These are phyloP conservation scores for Archaeoteleia sp. DNA, from an alignment of 2,888 invertebrate genomes.

Conservation along the genomic window DNA sequence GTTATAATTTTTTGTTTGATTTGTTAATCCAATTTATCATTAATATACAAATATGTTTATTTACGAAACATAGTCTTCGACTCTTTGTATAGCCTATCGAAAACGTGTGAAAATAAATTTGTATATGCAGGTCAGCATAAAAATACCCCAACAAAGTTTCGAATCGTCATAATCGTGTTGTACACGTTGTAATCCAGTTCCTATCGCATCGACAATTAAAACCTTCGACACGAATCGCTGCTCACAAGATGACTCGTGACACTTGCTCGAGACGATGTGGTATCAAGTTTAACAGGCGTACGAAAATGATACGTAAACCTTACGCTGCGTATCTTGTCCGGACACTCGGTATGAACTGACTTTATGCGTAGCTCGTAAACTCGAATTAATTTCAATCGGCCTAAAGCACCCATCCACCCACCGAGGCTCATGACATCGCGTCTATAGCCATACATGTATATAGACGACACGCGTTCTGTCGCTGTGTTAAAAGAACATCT, in stretches of 20 bases:
- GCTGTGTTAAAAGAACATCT: slow-evolving; percentile 30
- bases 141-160: too few relatives aligned
- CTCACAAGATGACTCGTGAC: slow-evolving; percentile 20
- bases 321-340: slow-evolving; percentile 64
- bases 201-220: slow-evolving; percentile 19
- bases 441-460: slow-evolving; percentile 13
- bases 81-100: too few relatives aligned
- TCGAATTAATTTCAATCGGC: slow-evolving; percentile 74
- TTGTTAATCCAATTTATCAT: too few relatives aligned
- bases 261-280: slow-evolving; percentile 27
- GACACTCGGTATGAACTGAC: slow-evolving; percentile 58
- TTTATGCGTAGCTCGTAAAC: slow-evolving; percentile 69
- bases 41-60: too few relatives aligned
- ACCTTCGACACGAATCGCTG: slow-evolving; percentile 10
- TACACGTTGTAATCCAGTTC: too few relatives aligned
- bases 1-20: too few relatives aligned
- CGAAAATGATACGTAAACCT: slow-evolving; percentile 44
- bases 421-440: slow-evolving; percentile 31
- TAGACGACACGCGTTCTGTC: slow-evolving; percentile 3
- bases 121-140: too few relatives aligned
- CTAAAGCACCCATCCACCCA: slow-evolving; percentile 59
- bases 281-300: slow-evolving; percentile 42
- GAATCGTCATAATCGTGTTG: too few relatives aligned
- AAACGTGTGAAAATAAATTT: too few relatives aligned
- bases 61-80: too few relatives aligned